These are phyloP conservation scores for Zaprionus camerounensis DNA, from an alignment of 1,140 invertebrate genomes.

Conservation along the genomic window DNA sequence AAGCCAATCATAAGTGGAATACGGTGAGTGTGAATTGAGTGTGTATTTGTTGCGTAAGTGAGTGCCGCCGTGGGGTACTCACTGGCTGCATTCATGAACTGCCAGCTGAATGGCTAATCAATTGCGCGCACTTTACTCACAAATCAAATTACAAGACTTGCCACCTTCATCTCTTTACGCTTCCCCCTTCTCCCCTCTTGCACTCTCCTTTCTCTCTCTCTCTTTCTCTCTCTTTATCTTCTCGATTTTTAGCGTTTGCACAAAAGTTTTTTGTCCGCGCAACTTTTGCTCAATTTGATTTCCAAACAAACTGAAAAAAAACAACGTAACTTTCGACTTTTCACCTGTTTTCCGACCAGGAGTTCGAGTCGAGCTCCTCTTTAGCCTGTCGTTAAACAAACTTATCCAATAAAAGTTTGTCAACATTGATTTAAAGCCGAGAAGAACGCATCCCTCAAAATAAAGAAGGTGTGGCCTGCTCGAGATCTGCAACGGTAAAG, in stretches of 20 bases:
- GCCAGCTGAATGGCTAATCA: constrained; percentile 74
- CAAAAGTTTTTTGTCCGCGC: constrained; percentile 50
- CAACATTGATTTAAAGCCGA: constrained; percentile 84
- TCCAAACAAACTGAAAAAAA: constrained; percentile 56
- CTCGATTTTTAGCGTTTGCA: constrained; percentile 30
- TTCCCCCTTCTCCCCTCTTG: background rate
- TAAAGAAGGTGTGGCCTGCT: constrained; percentile 17
- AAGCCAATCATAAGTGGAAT: constrained; percentile 51
- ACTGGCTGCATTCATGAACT: constrained; percentile 53
- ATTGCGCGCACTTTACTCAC: constrained; percentile 75
- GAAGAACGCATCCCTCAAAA: constrained; percentile 70
- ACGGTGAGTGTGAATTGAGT: constrained; percentile 22
- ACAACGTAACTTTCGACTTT: constrained; percentile 61
- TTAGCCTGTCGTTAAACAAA: constrained; percentile 82
- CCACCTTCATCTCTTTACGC: constrained; percentile 58
- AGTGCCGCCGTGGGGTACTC: constrained; percentile 33
- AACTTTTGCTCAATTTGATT: constrained; percentile 83
- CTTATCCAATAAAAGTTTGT: constrained; percentile 84
- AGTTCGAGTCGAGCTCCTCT: constrained; percentile 22
- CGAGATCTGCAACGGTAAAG: background rate
- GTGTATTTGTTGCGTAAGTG: constrained; percentile 4
- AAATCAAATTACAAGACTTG: constrained; percentile 81
- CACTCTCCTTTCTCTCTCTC: background rate
- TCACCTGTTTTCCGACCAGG: constrained; percentile 60
- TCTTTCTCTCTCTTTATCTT: background rate